Evolutionary conservation across 2,888 invertebrate species (phyloP).

Genomic region (Cephus runcator): DNA sequence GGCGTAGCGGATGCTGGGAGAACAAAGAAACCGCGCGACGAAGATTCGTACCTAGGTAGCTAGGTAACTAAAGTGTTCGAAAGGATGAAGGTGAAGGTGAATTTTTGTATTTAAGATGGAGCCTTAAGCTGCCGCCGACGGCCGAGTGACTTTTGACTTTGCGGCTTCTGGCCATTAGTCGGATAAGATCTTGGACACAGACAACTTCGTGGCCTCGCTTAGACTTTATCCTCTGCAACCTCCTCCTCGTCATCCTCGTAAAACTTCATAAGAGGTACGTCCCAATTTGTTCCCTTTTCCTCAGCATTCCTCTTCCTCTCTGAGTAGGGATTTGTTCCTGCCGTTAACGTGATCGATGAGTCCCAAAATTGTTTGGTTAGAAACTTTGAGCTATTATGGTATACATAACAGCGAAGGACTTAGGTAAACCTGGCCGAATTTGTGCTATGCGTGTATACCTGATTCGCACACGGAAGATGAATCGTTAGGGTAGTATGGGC

Average conservation of each 20-base stretch:
- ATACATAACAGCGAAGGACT: no score
- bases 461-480: no score
- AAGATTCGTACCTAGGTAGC: not conserved
- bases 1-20: constrained; percentile 13
- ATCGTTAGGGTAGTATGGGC: no score
- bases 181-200: constrained; percentile 52
- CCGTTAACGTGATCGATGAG: constrained; percentile 53
- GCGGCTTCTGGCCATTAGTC: constrained; percentile 58
- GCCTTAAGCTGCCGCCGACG: no score
- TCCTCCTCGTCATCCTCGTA: constrained; percentile 39
- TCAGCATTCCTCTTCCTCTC: constrained; percentile 21
- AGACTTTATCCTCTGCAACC: constrained; percentile 35
- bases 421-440: no score
- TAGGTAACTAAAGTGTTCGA: no score
- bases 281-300: constrained; percentile 25
- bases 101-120: no score
- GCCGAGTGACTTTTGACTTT: constrained; percentile 51
- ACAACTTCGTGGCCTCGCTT: constrained; percentile 30
- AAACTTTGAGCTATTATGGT: no score
- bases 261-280: not conserved
- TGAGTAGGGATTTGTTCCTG: constrained; percentile 32
- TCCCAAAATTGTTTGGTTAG: not conserved
- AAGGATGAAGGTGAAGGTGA: no score
- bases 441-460: no score
- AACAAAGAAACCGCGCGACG: constrained; percentile 11